Conservation (phyloP, 2,888 invertebrate genomes). For the Monoplex corrugatus region DNA sequence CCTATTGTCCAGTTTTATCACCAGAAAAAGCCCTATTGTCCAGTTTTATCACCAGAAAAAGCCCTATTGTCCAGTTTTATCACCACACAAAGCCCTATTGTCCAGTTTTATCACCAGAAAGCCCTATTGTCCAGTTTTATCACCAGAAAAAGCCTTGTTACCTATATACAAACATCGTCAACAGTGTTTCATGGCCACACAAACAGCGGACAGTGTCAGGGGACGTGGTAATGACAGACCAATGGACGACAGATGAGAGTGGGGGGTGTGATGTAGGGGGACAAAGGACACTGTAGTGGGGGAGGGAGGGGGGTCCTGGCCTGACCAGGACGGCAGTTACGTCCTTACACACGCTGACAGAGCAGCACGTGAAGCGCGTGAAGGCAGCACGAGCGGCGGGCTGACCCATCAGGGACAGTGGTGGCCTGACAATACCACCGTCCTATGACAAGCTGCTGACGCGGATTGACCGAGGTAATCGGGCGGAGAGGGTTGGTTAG, state of each 20-base stretch:
- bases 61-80: too few species aligned
- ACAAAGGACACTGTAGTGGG: not conserved
- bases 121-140: too few species aligned
- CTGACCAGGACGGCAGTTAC: not conserved
- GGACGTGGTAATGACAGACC: not conserved
- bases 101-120: too few species aligned
- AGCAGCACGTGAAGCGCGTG: not conserved
- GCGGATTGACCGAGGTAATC: not conserved
- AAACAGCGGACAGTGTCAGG: not conserved
- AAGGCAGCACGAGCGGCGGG: not conserved
- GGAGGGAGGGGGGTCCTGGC: not conserved
- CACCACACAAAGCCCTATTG: too few species aligned
- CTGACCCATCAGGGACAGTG: not conserved
- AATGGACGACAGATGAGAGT: not conserved
- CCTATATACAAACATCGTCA: too few species aligned
- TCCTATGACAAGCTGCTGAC: not conserved
- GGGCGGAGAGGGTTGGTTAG: not conserved
- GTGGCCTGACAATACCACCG: not conserved
- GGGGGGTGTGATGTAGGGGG: not conserved
- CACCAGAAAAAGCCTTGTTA: too few species aligned
- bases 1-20: too few species aligned
- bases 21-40: too few species aligned
- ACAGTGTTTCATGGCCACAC: not conserved
- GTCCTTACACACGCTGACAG: not conserved
- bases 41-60: too few species aligned